Conservation (phyloP, 2,113 vertebrate genomes). For the Xyliphius kryptos region DNA sequence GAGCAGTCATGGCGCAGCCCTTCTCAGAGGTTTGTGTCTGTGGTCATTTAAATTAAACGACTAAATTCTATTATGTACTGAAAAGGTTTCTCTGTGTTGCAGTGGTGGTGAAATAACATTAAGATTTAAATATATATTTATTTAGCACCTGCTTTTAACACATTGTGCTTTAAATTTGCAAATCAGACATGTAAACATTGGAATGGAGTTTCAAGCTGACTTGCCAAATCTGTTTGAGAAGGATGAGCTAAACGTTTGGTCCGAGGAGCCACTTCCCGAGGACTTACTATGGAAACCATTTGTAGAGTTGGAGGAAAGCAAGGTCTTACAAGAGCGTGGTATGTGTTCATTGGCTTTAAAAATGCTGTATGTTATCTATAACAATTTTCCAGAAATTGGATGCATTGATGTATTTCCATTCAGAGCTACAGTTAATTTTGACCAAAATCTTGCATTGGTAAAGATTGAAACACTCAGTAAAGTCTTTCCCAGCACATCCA, state of each 20-base stretch:
- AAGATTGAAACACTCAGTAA: too few species aligned
- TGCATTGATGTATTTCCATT: too few species aligned
- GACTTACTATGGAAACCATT: conserved; percentile 66
- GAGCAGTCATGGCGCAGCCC: conserved; percentile 26
- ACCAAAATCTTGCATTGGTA: too few species aligned
- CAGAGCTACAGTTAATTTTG: too few species aligned
- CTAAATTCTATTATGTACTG: background rate
- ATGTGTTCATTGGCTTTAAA: too few species aligned
- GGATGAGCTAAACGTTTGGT: background rate
- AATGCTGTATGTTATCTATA: too few species aligned
- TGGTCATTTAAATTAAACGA: background rate
- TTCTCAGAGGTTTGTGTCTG: conserved; percentile 14
- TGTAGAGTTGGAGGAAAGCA: conserved; percentile 45
- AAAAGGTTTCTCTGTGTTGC: too few species aligned
- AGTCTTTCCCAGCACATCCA: too few species aligned
- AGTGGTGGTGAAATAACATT: too few species aligned
- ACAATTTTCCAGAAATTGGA: too few species aligned
- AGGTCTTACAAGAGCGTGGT: conserved; percentile 55
- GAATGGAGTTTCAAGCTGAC: conserved; percentile 62
- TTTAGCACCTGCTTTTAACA: too few species aligned
- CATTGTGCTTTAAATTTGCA: background rate
- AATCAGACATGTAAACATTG: conserved; percentile 59
- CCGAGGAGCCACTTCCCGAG: conserved; percentile 45
- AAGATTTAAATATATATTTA: too few species aligned
- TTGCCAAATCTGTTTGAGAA: conserved; percentile 44